Conservation (phyloP, 2,888 invertebrate species). For the Ophion obscuratus region DNA sequence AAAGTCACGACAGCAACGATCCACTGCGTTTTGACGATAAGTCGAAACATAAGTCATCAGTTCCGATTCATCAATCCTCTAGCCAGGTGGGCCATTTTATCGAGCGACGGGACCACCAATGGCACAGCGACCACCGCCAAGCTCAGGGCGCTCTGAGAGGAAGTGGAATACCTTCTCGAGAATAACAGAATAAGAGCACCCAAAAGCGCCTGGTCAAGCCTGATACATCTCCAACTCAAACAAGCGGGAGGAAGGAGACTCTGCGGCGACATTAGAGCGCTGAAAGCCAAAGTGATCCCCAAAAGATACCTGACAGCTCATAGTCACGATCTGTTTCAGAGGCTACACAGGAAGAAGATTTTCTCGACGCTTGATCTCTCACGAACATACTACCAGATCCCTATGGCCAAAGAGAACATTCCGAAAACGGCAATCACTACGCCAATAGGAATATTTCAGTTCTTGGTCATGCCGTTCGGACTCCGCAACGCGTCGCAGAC, state of each 20-base stretch:
- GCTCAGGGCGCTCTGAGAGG: not conserved
- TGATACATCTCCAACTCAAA: not conserved
- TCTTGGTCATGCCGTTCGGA: not conserved
- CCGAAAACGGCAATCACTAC: no score
- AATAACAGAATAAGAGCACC: not conserved
- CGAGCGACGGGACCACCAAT: not conserved
- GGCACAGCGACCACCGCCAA: not conserved
- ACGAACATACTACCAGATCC: no score
- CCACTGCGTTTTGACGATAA: no score
- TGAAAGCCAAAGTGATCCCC: not conserved
- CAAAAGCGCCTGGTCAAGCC: not conserved
- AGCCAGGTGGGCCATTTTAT: not conserved
- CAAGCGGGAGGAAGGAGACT: not conserved
- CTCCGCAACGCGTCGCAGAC: not conserved
- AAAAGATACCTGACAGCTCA: not conserved
- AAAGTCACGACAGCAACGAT: no score
- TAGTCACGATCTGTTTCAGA: not conserved
- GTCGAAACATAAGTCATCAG: no score
- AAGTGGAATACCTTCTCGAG: constrained; percentile 4
- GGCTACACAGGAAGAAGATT: not conserved
- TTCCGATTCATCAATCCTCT: no score
- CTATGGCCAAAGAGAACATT: no score
- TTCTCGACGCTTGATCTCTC: not conserved
- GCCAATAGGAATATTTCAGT: not conserved
- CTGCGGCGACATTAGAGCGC: not conserved